Percentiles rank a stretch among this genome's conserved stretches.
These are phyloP conservation scores for Noctua fimbriata DNA, from an alignment of 2,888 invertebrate species.

Conservation along the genomic window DNA sequence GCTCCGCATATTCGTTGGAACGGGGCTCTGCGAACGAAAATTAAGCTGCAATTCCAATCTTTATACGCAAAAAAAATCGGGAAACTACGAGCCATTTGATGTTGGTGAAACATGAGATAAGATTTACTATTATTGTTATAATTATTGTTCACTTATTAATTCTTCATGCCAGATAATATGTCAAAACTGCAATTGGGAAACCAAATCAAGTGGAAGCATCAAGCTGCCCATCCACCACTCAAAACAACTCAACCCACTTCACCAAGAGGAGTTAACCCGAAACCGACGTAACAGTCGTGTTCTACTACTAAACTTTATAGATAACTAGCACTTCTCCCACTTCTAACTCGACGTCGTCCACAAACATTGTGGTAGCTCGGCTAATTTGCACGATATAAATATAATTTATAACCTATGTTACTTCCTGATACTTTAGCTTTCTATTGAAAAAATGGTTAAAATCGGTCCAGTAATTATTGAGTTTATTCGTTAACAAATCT, in stretches of 20 bases:
- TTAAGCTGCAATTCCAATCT: constrained; percentile 46
- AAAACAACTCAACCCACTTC: neutral
- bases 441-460: too few relatives aligned
- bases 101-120: neutral
- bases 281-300: neutral
- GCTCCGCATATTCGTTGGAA: constrained; percentile 77
- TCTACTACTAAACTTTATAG: neutral
- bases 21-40: constrained; percentile 61
- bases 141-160: neutral
- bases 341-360: too few relatives aligned
- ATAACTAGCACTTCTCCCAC: neutral
- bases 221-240: neutral
- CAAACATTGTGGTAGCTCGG: too few relatives aligned
- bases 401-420: too few relatives aligned
- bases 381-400: too few relatives aligned
- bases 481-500: too few relatives aligned
- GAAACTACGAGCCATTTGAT: neutral
- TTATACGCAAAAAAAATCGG: constrained; percentile 23
- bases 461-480: too few relatives aligned
- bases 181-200: neutral
- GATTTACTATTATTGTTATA: neutral
- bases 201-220: neutral
- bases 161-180: neutral
- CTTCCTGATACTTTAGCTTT: too few relatives aligned
- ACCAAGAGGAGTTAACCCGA: constrained; percentile 10